Conservation (phyloP, 2,113 vertebrate genomes). For the Dipodomys merriami region DNA sequence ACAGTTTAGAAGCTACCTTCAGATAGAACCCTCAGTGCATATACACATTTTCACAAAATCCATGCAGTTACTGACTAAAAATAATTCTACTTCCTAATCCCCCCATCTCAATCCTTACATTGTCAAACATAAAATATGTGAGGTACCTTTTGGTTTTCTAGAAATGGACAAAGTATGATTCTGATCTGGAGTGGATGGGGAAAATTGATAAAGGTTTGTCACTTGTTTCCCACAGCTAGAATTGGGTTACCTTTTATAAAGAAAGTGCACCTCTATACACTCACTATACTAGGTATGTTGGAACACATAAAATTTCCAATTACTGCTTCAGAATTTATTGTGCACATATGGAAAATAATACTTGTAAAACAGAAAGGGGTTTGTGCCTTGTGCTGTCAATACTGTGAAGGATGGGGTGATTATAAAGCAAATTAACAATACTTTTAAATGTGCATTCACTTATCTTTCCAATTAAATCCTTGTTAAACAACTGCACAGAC, state of each 20-base stretch:
- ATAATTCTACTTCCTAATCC: conserved; percentile 24
- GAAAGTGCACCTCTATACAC: conserved; percentile 82
- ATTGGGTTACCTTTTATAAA: conserved; percentile 80
- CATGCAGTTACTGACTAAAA: conserved; percentile 14
- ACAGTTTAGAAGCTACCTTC: not conserved
- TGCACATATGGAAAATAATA: conserved; percentile 94
- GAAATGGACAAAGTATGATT: conserved; percentile 64
- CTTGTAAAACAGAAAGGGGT: conserved; percentile 91
- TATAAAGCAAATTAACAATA: conserved; percentile 95
- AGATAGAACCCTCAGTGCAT: not conserved
- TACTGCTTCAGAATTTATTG: conserved; percentile 90
- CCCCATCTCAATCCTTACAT: conserved; percentile 36
- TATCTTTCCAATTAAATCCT: conserved; percentile 96
- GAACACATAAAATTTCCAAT: conserved; percentile 92
- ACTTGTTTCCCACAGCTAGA: conserved; percentile 34
- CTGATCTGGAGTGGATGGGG: conserved; percentile 32
- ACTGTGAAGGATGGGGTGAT: conserved; percentile 94
- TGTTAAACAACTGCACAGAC: conserved; percentile 94
- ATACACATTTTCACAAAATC: conserved; percentile 29
- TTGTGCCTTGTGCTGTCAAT: conserved; percentile 92
- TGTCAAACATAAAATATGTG: conserved; percentile 74
- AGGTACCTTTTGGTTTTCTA: conserved; percentile 61
- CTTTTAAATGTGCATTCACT: conserved; percentile 95
- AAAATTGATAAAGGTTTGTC: conserved; percentile 5
- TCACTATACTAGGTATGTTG: conserved; percentile 84